Percentiles rank a stretch among this genome's conserved stretches.
phyloP scores from a whole-genome alignment of 2,888 invertebrate genomes.

The Gonocerus acuteangulatus region DNA sequence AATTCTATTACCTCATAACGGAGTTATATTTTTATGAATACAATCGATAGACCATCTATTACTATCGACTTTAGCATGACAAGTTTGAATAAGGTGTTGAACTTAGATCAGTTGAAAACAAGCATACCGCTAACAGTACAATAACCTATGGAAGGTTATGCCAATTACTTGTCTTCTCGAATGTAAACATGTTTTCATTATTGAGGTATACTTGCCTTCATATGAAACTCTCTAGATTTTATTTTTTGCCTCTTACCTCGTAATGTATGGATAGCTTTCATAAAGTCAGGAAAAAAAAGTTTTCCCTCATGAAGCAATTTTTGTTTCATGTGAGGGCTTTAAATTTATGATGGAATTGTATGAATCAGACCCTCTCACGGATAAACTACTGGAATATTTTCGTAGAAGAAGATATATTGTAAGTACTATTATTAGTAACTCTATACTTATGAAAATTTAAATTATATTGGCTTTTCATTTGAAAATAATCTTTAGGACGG shows the following conservation, averaged over 20 bases:
- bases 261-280: constrained; percentile 17
- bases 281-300: constrained; percentile 2
- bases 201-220: neutral
- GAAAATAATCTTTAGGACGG: constrained; percentile 52
- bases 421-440: constrained; percentile 37
- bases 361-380: constrained; percentile 29
- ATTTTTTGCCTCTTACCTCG: neutral
- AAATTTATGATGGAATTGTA: constrained; percentile 30
- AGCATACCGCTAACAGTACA: constrained; percentile 21
- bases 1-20: too few species aligned
- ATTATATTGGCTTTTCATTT: constrained; percentile 29
- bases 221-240: neutral
- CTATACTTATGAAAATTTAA: neutral
- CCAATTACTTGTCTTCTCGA: neutral
- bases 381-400: constrained; percentile 54
- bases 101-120: too few species aligned
- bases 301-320: constrained; percentile 25
- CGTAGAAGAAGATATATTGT: constrained; percentile 62
- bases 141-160: constrained; percentile 25
- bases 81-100: too few species aligned
- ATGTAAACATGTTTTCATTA: constrained; percentile 15
- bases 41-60: too few species aligned
- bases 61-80: too few species aligned
- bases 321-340: constrained; percentile 18
- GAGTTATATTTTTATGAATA: too few species aligned